phyloP scores from a whole-genome alignment of 2,113 vertebrate species.

The Alexandromys fortis region DNA sequence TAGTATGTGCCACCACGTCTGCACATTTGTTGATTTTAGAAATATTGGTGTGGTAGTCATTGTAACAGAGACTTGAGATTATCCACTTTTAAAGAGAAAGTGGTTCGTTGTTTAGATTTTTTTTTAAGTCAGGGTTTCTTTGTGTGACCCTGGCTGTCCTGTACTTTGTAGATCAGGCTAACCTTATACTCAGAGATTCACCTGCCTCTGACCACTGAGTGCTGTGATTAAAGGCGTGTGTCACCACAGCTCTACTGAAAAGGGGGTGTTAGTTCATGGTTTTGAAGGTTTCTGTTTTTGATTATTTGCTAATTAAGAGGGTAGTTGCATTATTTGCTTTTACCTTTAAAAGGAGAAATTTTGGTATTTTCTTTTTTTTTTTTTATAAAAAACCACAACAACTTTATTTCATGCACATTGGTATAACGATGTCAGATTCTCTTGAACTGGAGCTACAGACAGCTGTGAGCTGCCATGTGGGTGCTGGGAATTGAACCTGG shows the following conservation, averaged over 20 bases:
- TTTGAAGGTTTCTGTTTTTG: background rate
- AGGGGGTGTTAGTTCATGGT: background rate
- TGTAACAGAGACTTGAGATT: background rate
- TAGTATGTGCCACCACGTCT: background rate
- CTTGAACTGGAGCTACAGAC: too few species aligned
- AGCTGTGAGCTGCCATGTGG: too few species aligned
- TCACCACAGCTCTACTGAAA: background rate
- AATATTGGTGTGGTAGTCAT: background rate
- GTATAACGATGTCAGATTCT: too few species aligned
- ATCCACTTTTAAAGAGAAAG: background rate
- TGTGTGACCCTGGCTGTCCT: background rate
- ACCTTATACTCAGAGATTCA: background rate
- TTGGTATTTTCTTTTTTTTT: background rate
- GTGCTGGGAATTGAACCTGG: too few species aligned
- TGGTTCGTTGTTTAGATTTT: background rate
- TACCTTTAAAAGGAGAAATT: slow-evolving; percentile 1
- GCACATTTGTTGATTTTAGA: background rate
- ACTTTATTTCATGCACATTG: too few species aligned
- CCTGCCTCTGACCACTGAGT: background rate
- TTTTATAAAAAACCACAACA: too few species aligned
- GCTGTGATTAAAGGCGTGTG: background rate
- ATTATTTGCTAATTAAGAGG: background rate
- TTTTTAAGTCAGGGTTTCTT: background rate
- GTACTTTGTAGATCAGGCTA: background rate
- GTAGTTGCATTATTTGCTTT: background rate